Evolutionary conservation across 2,888 invertebrate species (phyloP), one percentile per base, ranked within the genome.

Genomic region (Meta bourneti): DNA sequence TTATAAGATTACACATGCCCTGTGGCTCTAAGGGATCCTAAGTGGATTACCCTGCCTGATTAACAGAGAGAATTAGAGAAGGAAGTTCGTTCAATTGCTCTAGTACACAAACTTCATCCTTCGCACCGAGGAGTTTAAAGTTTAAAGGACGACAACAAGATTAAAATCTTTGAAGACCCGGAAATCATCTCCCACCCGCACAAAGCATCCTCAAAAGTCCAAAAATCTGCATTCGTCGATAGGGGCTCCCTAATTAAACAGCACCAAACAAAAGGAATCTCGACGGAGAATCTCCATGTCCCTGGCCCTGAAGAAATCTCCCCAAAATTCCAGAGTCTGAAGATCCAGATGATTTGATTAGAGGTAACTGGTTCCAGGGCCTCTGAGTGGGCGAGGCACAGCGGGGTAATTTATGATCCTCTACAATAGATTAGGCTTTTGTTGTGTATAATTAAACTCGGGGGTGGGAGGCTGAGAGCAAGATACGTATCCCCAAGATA

Each of bases 401-500:
- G 19, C 7, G 48, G 13, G 16, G 72, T 80, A 88, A 88, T 88
- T 88, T 80, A 88, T 88, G 80, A 80, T 80, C 74, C 54, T 72
- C 52, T 74, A 34, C 48, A 16, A 13, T 8, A 80, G 87, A 87
- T 87, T 83, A 80, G 48, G 74, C 74, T 61, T 80, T 80, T 88
- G 80, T 88, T 88, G 88, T 81, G 86, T 49, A 78, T 87, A 79
- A 87, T 87, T 87, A 79, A 87, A 79, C 79, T 87, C 54, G 16
- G 49, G 48, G 48, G 61, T 74, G 80, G 81, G 72, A 34, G 84
- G 74, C 71, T 9, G 82, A 72, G 34, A 34, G 7, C 1, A 71
- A 82, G 19, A 9, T 71, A 19, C 82, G 52, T 82, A 52, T 49
- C 82, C 71, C 71, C 34, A 34, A 77, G 49, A 77, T 77, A 72